Base-by-base conservation (phyloP, 2,113 vertebrate species). In the Prolemur simus region DNA sequence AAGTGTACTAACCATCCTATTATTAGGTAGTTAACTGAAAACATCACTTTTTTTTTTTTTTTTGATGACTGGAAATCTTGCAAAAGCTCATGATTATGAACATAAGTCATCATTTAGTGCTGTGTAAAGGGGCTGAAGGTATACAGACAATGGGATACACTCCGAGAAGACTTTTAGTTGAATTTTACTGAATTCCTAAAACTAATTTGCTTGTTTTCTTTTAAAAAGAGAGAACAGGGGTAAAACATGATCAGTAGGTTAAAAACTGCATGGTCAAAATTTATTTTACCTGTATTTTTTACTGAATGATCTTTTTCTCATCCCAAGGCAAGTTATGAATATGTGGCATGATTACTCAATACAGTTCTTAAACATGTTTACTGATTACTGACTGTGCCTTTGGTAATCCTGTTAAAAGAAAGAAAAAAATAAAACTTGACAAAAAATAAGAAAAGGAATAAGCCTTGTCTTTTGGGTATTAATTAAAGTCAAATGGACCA, bases 291-390 rank as follows among this genome's bases (percentile, higher is more conserved):
- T 99, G 98, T 99, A 99, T 96, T 99, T 99, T 99, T 99, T 99
- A 99, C 98, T 98, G 98, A 99, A 99, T 98, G 94, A 98, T 63
- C 73, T 91, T 93, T 98, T 98, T 99, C 98, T 94, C 94, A 95
- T 94, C 96, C 98, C 88, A 98, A 98, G 97, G 94, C 98, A 99
- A 99, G 99, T 99, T 99, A 99, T 99, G 99, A 99, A 95, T 99
- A 98, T 99, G 98, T 99, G 99, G 99, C 99, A 99, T 99, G 99
- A 99, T 99, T 99, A 83, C n/a, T 77, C 98, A 99, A 99, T 96
- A 98, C 85, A 0, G 94, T 99, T 98, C 99, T 98, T 96, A 98
- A 98, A 98, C 98, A 98, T 98, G 99, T 98, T 98, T 98, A 98
- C 97, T 98, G 98, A 98, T 98, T 98, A 98, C 95, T 98, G 95